Evolutionary conservation across 1,140 invertebrate species (phyloP), one percentile per base, ranked within the genome.

Genomic region (Drosophila lini): DNA sequence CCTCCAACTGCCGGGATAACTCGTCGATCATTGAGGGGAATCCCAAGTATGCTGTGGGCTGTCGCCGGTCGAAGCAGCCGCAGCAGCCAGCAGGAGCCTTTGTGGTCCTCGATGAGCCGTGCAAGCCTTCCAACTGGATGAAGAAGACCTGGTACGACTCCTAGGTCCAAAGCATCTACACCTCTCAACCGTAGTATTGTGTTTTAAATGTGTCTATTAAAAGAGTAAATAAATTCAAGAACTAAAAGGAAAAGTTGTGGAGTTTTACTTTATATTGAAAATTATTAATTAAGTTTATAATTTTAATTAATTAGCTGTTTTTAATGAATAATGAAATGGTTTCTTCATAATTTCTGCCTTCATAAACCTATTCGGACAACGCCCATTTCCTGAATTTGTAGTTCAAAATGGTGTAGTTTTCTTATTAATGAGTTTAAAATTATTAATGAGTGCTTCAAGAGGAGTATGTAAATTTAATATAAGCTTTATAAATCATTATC

Each of bases 61-160:
- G 74, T 57, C 77, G 79, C 1, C 77, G 77, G 4, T 58, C 67
- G 28, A 84, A 91, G 53, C 69, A 60, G 9, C 73, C 69, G 4
- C 52, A 38, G 52, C 52, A 22, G 53, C 45, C 0, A 73, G 80
- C 32, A 80, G 79, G 67, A 19, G 67, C 91, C 6, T 92, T 92
- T 67, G 81, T 92, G 57, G 90, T 92, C 9, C 80, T 92, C 4
- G 80, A 92, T 13, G 90, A 91, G 44, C 84, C 90, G 1, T 84
- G 84, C 59, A 91, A 91, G 67, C 79, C 78, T 68, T 84, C 78
- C 75, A 83, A 90, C 52, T 92, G 91, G 91, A 92, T 92, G 90
- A 91, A 92, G 45, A 86, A 90, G 57, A 90, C 84, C 41, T 92
- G 91, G 90, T 92, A 92, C 53, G 89, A 92, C 56, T 91, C 89